Evolutionary conservation across 2,113 vertebrate genomes (phyloP).

Genomic region (Thamnophis sirtalis): DNA sequence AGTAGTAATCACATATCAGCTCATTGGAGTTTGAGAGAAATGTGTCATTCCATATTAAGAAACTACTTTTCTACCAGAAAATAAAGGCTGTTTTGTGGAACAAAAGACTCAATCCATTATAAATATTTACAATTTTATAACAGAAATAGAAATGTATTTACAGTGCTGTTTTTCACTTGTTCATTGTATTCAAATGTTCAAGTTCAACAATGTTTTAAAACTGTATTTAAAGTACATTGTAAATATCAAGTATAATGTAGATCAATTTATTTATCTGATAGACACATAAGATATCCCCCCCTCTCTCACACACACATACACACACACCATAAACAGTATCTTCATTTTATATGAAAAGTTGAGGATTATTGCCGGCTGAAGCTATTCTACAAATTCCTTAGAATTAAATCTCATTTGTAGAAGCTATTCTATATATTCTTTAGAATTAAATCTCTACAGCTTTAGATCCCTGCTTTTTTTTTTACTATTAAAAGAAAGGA

Average conservation of each 20-base stretch:
- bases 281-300: too few species aligned
- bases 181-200: background rate
- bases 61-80: background rate
- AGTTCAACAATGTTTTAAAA: background rate
- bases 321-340: too few species aligned
- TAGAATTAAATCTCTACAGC: too few species aligned
- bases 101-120: background rate
- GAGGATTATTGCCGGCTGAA: background rate
- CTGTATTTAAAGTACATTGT: background rate
- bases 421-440: background rate
- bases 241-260: background rate
- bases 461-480: background rate
- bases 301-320: too few species aligned
- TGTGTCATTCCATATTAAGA: background rate
- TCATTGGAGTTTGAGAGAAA: background rate
- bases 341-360: background rate
- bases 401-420: background rate
- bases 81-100: background rate
- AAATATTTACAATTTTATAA: background rate
- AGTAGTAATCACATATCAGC: background rate
- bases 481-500: background rate
- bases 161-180: background rate
- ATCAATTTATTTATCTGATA: background rate
- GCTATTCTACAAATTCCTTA: background rate
- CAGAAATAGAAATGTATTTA: background rate